Evolutionary conservation across 2,888 invertebrate species (phyloP), one percentile per base, ranked within the genome.

Genomic region (Coecobrya sp.): DNA sequence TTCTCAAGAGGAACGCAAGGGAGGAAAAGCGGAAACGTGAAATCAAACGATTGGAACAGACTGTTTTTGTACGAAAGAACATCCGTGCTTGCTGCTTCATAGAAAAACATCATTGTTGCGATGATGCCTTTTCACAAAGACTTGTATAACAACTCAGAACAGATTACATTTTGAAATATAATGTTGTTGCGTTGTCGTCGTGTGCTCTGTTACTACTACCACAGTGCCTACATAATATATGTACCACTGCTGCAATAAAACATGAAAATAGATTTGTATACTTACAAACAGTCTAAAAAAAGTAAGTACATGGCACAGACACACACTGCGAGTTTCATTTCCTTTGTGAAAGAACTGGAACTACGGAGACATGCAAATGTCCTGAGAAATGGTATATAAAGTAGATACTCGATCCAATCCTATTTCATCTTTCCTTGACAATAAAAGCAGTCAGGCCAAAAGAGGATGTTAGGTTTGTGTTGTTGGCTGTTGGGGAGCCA

Each of bases 11-110:
- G 81, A 89, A 81, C 13, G 30, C 16, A 36, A 59, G 36, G 42
- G 22, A 76, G 49, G 76, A 52, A 73, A 73, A 62, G 42, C 89
- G 84, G 89, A 89, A 89, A 89, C 84, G 84, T 84, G 89, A 89
- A 89, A 84, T 89, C 84, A 89, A 89, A 89, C 89, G 89, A 89
- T 89, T 89, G 89, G 89, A 84, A 84, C 84, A 59, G 49, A 84
- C 52, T 82, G 81, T 36, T 82, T 82, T 59, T 82, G 59, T 42
- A 36, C 30, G 81, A 55, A 55, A 30, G 81, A 55, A 13, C 55
- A 59, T 59, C 52, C 16, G 8, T 27, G 30, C 27, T 59, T 30
- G 55, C 8, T 30, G 55, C 8, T 55, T 59, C 59, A 59, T 27
- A 30, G 81, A 59, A 36, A 55, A 49, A 79, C 49, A 79, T 79